Percentiles rank a stretch among this genome's conserved stretches.
phyloP scores from a whole-genome alignment of 2,113 vertebrate species.

The Aix galericulata region DNA sequence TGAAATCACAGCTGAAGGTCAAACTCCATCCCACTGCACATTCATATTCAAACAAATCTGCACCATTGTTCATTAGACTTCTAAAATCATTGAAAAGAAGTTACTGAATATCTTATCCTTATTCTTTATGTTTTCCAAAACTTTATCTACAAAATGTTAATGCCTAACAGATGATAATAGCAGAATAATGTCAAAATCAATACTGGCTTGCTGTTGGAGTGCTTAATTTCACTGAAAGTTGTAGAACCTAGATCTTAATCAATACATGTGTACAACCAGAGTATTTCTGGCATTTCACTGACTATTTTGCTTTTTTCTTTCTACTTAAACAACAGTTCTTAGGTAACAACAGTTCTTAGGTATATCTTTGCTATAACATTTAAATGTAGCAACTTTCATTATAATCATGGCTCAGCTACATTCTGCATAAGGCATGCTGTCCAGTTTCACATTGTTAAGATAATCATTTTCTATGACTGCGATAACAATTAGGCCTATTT shows the following conservation, averaged over 20 bases:
- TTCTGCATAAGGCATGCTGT: slow-evolving; percentile 9
- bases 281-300: slow-evolving; percentile 25
- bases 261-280: slow-evolving; percentile 63
- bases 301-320: slow-evolving; percentile 40
- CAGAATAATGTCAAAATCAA: slow-evolving; percentile 78
- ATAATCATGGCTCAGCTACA: neutral
- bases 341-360: neutral
- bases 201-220: slow-evolving; percentile 51
- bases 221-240: slow-evolving; percentile 74
- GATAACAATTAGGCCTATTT: slow-evolving; percentile 56
- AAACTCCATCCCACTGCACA: slow-evolving; percentile 98
- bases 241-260: slow-evolving; percentile 74
- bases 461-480: slow-evolving; percentile 37
- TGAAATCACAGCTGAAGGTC: slow-evolving; percentile 99
- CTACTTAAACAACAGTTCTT: neutral
- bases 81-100: slow-evolving; percentile 84
- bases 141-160: slow-evolving; percentile 72
- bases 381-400: slow-evolving; percentile 17
- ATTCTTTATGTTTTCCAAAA: slow-evolving; percentile 76
- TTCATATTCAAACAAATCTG: slow-evolving; percentile 99
- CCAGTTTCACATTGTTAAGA: slow-evolving; percentile 40
- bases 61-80: slow-evolving; percentile 87
- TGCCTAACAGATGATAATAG: slow-evolving; percentile 64
- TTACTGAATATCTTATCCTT: slow-evolving; percentile 75
- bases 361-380: neutral